These are phyloP conservation scores for Cartodere bifasciata DNA, from an alignment of 2,888 invertebrate species.

Conservation along the genomic window DNA sequence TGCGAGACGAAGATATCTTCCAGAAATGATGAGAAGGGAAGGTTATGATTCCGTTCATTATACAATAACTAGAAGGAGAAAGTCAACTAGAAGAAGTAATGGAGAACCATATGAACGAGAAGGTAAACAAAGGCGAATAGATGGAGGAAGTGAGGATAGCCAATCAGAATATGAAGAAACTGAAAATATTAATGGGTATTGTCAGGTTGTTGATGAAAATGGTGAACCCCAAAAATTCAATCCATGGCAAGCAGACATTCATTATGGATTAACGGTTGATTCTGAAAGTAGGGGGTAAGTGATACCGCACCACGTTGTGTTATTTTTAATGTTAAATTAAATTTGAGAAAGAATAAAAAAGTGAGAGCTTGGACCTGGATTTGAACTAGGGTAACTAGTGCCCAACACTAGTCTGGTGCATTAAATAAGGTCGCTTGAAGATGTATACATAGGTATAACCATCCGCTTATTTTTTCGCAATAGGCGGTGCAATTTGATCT, in stretches of 20 bases:
- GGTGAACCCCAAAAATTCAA: constrained; percentile 27
- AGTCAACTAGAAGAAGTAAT: constrained; percentile 20
- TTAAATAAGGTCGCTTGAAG: too few species aligned
- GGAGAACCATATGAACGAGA: constrained; percentile 23
- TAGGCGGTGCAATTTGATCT: too few species aligned
- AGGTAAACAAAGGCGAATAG: constrained; percentile 25
- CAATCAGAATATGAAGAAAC: constrained; percentile 24
- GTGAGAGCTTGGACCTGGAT: too few species aligned
- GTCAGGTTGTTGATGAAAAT: constrained; percentile 19
- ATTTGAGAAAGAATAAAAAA: too few species aligned
- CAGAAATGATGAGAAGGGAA: constrained; percentile 34
- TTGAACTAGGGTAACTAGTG: too few species aligned
- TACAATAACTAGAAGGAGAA: constrained; percentile 31
- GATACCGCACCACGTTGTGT: too few species aligned
- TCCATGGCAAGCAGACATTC: constrained; percentile 35
- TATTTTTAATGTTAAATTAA: too few species aligned
- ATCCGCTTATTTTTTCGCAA: too few species aligned
- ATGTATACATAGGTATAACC: too few species aligned
- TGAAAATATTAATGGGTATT: constrained; percentile 21
- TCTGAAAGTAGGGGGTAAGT: constrained; percentile 27
- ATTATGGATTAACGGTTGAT: constrained; percentile 33
- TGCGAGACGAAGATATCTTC: constrained; percentile 30
- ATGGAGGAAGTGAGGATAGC: constrained; percentile 26
- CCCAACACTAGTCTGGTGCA: too few species aligned
- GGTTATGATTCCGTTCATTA: constrained; percentile 34